These are phyloP conservation scores for Brenthis ino DNA, from an alignment of 2,888 invertebrate species.

Conservation along the genomic window DNA sequence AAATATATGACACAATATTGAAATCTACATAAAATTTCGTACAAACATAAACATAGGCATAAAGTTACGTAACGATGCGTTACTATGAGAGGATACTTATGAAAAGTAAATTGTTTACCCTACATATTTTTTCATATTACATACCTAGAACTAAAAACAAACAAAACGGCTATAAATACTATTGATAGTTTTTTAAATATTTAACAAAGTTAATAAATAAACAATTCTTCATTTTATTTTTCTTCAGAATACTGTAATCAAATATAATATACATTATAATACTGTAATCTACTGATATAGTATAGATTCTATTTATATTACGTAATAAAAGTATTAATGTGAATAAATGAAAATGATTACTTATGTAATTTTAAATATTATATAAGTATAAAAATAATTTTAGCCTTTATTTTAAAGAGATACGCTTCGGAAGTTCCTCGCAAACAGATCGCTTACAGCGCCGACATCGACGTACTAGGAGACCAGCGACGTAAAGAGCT, in stretches of 20 bases:
- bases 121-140: background rate
- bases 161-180: no score
- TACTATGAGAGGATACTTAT: background rate
- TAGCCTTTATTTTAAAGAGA: background rate
- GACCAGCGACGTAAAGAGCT: slow-evolving; percentile 41
- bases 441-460: slow-evolving; percentile 54
- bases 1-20: slow-evolving; percentile 29
- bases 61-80: slow-evolving; percentile 29
- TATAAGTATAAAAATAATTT: no score
- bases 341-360: no score
- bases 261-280: no score
- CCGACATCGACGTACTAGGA: slow-evolving; percentile 48
- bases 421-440: slow-evolving; percentile 43
- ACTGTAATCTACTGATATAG: no score
- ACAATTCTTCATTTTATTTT: no score
- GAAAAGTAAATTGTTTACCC: background rate
- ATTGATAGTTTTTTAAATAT: no score
- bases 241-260: no score
- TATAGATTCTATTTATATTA: no score
- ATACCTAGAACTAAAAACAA: background rate
- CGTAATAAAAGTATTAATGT: no score
- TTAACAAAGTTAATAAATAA: no score
- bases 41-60: slow-evolving; percentile 13
- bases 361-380: no score
- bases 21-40: slow-evolving; percentile 33